Evolutionary conservation across 2,888 invertebrate genomes (phyloP), one percentile per base, ranked within the genome.

Genomic region (Cistogaster globosa): DNA sequence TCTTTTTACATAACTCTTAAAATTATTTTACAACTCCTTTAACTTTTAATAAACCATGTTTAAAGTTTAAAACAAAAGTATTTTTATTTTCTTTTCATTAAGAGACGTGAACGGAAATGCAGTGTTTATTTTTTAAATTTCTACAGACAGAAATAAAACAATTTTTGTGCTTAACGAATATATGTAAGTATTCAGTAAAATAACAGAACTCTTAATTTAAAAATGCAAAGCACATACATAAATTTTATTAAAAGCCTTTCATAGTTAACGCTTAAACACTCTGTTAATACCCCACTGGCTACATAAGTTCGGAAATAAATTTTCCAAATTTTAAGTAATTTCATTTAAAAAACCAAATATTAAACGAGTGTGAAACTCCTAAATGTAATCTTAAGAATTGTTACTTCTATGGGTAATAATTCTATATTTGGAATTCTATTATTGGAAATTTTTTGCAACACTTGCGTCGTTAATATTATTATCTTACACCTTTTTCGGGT

Each of bases 91-190:
- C 6, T 62, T 68, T 57, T 71, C 20, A 45, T 48, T 22, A 57
- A 36, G 48, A 65, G 51, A 79, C 71, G 71, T 79, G 79, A 79
- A 71, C 79, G 71, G 79, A 79, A 71, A 72, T 72, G 63, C 57
- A 32, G 1, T 32, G 32, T 32, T 57, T n/a, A n/a, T n/a, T 63
- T 65, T 51, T 72, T 69, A n/a, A 55, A 12, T 55, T 55, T 22
- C n/a, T 22, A 4, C n/a, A 16, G n/a, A 48, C 48, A 48, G 14
- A 48, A n/a, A 48, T n/a, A 48, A 6, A 22, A 55, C 11, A 55
- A 55, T 55, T 0, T 55, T 55, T 12, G 9, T 55, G 22, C 6
- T 12, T 22, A 55, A 22, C 12, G 55, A 55, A 55, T 55, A 1
- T 22, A 22, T 55, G 5, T 22, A 22, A 2, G 12, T 22, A 32